Evolutionary conservation across 1,140 invertebrate genomes (phyloP).

Genomic region (Drosophila sulfurigaster): DNA sequence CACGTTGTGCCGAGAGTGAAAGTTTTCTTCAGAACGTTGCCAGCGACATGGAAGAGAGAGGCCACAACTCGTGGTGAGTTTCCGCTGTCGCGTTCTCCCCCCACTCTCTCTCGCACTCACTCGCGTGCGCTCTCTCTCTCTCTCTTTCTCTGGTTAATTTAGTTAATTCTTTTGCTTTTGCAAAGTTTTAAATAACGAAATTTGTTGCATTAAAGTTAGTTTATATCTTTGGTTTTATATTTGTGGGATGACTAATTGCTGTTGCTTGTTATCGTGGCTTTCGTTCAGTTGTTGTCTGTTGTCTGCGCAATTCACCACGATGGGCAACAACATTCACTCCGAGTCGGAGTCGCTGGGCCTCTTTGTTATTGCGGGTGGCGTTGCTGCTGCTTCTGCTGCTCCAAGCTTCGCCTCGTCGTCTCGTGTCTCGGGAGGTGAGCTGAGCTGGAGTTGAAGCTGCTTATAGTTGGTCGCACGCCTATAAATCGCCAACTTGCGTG

Average conservation of each 20-base stretch:
- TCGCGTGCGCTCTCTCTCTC: conserved; percentile 2
- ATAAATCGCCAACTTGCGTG: conserved; percentile 54
- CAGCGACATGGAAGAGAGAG: conserved; percentile 8
- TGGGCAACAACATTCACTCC: conserved; percentile 26
- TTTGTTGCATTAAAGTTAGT: conserved; percentile 29
- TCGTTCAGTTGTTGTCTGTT: conserved; percentile 38
- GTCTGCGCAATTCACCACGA: conserved; percentile 37
- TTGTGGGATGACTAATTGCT: conserved; percentile 1
- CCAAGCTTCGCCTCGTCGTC: not conserved
- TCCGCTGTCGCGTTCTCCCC: conserved; percentile 4
- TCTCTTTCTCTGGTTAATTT: conserved; percentile 11
- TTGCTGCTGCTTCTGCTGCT: conserved; percentile 5
- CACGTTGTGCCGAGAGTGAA: conserved; percentile 80
- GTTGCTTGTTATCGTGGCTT: not conserved
- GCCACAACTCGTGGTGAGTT: conserved; percentile 41
- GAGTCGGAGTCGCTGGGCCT: conserved; percentile 15
- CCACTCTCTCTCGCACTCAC: not conserved
- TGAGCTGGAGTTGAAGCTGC: conserved; percentile 11
- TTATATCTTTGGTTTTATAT: conserved; percentile 8
- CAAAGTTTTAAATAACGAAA: conserved; percentile 10
- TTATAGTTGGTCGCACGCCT: conserved; percentile 50
- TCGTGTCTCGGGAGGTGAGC: not conserved
- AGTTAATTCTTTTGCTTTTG: conserved; percentile 31
- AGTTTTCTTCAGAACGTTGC: conserved; percentile 48
- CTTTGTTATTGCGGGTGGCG: conserved; percentile 45